These are phyloP conservation scores for Sialia sialis DNA, from an alignment of 2,113 vertebrate genomes.

Conservation along the genomic window DNA sequence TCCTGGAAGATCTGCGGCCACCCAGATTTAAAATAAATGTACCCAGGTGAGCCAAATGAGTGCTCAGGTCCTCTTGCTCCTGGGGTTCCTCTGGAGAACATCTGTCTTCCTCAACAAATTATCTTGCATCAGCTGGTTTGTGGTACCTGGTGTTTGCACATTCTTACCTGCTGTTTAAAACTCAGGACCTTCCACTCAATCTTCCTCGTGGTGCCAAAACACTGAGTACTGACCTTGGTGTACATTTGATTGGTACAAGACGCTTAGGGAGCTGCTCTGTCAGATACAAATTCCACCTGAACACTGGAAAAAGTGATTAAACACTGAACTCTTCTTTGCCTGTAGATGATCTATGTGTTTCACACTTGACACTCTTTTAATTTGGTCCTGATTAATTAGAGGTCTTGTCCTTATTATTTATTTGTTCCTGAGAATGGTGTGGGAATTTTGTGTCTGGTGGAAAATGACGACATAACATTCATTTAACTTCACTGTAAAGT, in stretches of 20 bases:
- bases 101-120: not conserved
- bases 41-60: not conserved
- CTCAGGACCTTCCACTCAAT: not conserved
- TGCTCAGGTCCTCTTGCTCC: not conserved
- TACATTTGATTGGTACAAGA: not conserved
- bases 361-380: not conserved
- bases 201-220: not conserved
- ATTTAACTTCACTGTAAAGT: not conserved
- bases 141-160: not conserved
- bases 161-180: not conserved
- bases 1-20: not conserved
- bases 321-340: not conserved
- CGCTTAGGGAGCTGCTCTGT: not conserved
- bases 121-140: not conserved
- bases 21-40: not conserved
- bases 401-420: not conserved
- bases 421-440: not conserved
- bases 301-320: not conserved
- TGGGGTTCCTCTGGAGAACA: not conserved
- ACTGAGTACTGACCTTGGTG: not conserved
- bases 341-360: not conserved
- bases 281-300: not conserved
- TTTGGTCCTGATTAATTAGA: not conserved
- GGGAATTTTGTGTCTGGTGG: not conserved
- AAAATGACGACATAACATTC: not conserved